These are phyloP conservation scores for Tenodera sinensis DNA, from an alignment of 2,888 invertebrate species.

Conservation along the genomic window DNA sequence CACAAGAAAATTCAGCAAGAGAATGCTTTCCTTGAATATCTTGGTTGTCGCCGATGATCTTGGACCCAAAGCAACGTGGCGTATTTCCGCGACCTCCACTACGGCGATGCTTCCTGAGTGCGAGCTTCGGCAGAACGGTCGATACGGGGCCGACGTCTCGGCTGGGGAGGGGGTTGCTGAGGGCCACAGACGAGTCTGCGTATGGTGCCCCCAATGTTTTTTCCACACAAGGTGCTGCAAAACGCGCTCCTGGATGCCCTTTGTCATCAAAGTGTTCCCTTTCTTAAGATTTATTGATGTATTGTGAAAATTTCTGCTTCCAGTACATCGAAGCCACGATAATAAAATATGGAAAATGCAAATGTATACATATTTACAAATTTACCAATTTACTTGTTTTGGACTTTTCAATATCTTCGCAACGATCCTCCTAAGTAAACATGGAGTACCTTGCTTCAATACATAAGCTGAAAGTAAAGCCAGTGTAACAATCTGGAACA, in stretches of 20 bases:
- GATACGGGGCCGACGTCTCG: not conserved
- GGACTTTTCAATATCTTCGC: too few relatives aligned
- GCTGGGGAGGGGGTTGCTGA: not conserved
- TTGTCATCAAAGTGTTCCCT: not conserved
- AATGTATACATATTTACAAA: too few relatives aligned
- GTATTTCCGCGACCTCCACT: not conserved
- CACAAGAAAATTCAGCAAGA: not conserved
- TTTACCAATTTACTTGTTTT: too few relatives aligned
- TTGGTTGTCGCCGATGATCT: not conserved
- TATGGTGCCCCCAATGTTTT: not conserved
- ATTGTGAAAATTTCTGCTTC: not conserved
- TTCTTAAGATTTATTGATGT: not conserved
- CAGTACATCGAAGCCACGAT: too few relatives aligned
- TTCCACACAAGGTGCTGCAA: not conserved
- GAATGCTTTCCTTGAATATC: not conserved
- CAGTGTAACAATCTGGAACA: too few relatives aligned
- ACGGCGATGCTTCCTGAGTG: not conserved
- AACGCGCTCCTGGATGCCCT: not conserved
- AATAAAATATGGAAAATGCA: too few relatives aligned
- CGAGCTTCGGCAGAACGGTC: not conserved
- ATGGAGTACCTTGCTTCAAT: too few relatives aligned
- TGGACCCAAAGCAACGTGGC: not conserved
- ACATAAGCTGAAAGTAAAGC: too few relatives aligned
- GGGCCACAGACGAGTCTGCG: not conserved
- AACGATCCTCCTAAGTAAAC: too few relatives aligned